Base-by-base conservation (phyloP, 2,888 invertebrate genomes). In the Spatulosminthurus flaviceps region DNA sequence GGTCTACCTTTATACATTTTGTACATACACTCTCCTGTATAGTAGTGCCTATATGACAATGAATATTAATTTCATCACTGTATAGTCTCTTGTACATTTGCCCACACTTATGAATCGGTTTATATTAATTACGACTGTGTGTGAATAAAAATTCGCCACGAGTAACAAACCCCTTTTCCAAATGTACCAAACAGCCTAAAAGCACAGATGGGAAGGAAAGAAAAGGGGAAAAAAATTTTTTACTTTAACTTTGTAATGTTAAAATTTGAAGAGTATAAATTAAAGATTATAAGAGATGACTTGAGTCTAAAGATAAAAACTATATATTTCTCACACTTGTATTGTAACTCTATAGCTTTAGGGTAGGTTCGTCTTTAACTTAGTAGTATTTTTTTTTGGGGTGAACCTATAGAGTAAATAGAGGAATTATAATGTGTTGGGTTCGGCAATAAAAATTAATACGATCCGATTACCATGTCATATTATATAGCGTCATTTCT, bases 381-480 rank as follows among this genome's bases (percentile, higher is more conserved):
- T 19, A 11, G 16, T 2, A 13, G 16, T 51, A 16, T n/a, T 9
- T 51, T 19, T 51, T 51, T n/a, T n/a, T n/a, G n/a, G n/a, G n/a
- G n/a, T 13, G 51, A 51, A 51, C 19, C 19, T 51, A 51, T 11
- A 51, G 5, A 51, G 7, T 9, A 51, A 51, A 51, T 51, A 51
- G n/a, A 51, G 19, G n/a, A 51, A 51, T 51, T 19, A 19, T 11
- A 11, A 19, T 19, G n/a, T 13, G 5, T 16, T 19, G n/a, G 51
- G 51, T 9, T n/a, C 51, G n/a, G n/a, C 51, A 51, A 51, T 51
- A n/a, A 51, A 51, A 51, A 51, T 51, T 51, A 51, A 13, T 51
- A 51, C 1, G n/a, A 19, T 51, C 51, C 51, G 51, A 51, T 51
- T 51, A 19, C 51, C 16, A n/a, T 51, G n/a, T 19, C 51, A 51